Evolutionary conservation across 2,888 invertebrate genomes (phyloP).

Genomic region (Pherbina coryleti): DNA sequence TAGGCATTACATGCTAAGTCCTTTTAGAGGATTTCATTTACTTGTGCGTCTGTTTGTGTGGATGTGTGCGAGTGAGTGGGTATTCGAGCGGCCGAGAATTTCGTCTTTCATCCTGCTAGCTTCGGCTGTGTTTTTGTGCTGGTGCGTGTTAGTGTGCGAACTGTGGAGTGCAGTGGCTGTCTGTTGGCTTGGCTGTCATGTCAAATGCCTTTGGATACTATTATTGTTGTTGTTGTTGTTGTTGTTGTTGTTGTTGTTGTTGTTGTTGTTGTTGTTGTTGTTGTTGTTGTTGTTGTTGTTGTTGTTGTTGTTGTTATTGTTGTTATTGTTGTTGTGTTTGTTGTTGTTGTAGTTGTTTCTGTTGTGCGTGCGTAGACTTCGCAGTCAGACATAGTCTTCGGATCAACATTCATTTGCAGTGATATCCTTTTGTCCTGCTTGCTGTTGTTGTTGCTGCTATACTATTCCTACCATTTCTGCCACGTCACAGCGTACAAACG

Average conservation of each 20-base stretch:
- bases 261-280: slow-evolving; percentile 10
- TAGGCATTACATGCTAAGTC: background rate
- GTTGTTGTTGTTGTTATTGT: slow-evolving; percentile 6
- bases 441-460: background rate
- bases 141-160: background rate
- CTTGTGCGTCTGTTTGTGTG: background rate
- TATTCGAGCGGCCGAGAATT: too few relatives aligned
- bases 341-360: slow-evolving; percentile 8
- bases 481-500: background rate
- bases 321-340: slow-evolving; percentile 8
- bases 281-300: slow-evolving; percentile 11
- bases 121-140: background rate
- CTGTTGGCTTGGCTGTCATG: background rate
- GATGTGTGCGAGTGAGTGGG: background rate
- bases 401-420: background rate
- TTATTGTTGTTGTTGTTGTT: slow-evolving; percentile 9
- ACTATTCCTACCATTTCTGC: background rate
- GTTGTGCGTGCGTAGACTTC: slow-evolving; percentile 27
- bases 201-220: slow-evolving; percentile 6
- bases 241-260: slow-evolving; percentile 1
- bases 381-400: slow-evolving; percentile 4
- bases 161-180: background rate
- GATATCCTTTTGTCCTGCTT: background rate
- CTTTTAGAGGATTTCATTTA: background rate
- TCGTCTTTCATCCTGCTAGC: background rate